Evolutionary conservation across 2,113 vertebrate genomes (phyloP).

Genomic region (Eublepharis macularius): DNA sequence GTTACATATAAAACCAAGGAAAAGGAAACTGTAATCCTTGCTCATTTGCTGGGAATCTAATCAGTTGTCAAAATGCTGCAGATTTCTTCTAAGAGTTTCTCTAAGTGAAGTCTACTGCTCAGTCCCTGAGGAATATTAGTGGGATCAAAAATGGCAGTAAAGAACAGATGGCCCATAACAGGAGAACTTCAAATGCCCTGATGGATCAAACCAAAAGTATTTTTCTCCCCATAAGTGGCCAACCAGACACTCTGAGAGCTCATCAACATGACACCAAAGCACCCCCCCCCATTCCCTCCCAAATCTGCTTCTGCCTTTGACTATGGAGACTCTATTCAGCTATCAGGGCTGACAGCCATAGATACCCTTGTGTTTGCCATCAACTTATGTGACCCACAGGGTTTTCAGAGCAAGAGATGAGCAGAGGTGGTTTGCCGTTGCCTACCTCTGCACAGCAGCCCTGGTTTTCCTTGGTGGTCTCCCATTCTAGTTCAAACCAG

Average conservation of each 20-base stretch:
- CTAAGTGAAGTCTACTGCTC: not conserved
- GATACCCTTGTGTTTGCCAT: not conserved
- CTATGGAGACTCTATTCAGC: not conserved
- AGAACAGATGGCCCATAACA: too few species aligned
- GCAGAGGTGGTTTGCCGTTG: too few species aligned
- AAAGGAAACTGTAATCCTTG: not conserved
- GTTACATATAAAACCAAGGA: not conserved
- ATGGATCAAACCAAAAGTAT: not conserved
- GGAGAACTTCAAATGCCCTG: not conserved
- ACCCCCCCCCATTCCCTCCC: too few species aligned
- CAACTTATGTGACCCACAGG: too few species aligned
- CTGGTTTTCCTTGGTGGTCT: too few species aligned
- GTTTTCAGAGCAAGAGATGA: too few species aligned
- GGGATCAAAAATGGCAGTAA: fast-evolving
- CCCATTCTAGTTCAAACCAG: too few species aligned
- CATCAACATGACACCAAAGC: not conserved
- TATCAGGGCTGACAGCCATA: not conserved
- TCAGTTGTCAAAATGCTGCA: too few species aligned
- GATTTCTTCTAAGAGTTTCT: not conserved
- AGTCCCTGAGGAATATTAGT: not conserved
- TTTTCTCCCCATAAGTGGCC: not conserved
- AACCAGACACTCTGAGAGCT: not conserved
- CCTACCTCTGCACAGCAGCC: too few species aligned
- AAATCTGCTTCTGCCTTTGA: too few species aligned
- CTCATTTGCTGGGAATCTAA: not conserved